phyloP scores from a whole-genome alignment of 1,140 invertebrate species.

The Patella vulgata region DNA sequence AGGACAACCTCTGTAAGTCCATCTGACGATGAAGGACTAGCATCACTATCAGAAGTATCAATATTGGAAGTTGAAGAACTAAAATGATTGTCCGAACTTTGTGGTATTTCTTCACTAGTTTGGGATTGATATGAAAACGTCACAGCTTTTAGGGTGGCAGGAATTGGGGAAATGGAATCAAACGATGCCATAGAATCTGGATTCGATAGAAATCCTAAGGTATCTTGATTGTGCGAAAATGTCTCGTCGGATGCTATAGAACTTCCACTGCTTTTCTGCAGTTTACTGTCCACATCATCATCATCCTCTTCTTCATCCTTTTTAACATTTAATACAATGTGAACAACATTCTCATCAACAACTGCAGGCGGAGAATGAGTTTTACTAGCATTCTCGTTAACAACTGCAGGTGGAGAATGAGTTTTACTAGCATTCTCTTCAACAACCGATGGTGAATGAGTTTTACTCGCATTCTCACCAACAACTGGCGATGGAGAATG shows the following conservation, averaged over 20 bases:
- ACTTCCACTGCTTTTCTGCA: constrained; percentile 3
- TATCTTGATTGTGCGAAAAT: neutral
- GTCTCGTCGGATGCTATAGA: neutral
- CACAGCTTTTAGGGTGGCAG: neutral
- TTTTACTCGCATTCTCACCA: no score
- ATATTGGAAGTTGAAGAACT: neutral
- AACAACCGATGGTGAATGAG: no score
- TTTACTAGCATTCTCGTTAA: no score
- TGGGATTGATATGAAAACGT: neutral
- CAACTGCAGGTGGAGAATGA: no score
- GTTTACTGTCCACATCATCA: no score
- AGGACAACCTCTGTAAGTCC: constrained; percentile 33
- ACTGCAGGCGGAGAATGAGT: no score
- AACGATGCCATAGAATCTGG: no score
- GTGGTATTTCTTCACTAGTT: constrained; percentile 8
- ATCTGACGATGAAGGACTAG: constrained; percentile 17
- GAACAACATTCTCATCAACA: no score
- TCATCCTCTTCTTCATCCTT: no score
- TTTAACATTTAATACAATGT: no score
- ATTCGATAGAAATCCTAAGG: neutral
- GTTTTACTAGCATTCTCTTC: no score
- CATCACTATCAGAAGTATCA: neutral
- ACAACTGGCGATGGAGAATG: no score
- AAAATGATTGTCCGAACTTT: constrained; percentile 14
- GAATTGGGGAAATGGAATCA: neutral